These are phyloP conservation scores for Hartigia nigra DNA, from an alignment of 2,888 invertebrate species.

Conservation along the genomic window DNA sequence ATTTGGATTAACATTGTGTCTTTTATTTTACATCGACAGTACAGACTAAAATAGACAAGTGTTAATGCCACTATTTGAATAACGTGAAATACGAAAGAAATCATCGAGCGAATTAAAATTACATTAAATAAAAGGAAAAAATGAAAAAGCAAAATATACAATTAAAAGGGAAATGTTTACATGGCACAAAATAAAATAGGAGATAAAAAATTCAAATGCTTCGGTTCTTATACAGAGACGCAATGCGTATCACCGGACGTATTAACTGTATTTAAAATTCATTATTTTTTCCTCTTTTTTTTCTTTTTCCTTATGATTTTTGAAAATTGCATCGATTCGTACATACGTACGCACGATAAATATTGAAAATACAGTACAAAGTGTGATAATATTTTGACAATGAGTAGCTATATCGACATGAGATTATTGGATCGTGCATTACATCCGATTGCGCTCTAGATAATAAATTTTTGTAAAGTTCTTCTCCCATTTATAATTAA, in stretches of 20 bases:
- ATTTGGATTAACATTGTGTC: neutral
- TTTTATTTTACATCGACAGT: neutral
- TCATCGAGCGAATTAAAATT: neutral
- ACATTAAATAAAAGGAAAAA: neutral
- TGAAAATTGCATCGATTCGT: neutral
- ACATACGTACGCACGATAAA: neutral
- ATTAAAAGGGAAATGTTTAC: neutral
- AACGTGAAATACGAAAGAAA: neutral
- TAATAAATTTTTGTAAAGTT: neutral
- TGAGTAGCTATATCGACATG: neutral
- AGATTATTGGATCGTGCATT: neutral
- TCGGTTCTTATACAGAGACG: neutral
- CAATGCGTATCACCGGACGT: neutral
- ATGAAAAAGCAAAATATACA: neutral
- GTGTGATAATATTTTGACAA: neutral
- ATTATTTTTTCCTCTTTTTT: neutral
- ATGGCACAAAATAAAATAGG: neutral
- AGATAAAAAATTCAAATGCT: neutral
- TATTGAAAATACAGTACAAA: neutral
- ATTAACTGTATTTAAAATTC: neutral
- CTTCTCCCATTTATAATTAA: slow-evolving; percentile 10
- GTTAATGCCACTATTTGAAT: neutral
- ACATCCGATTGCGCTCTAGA: neutral
- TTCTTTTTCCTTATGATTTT: neutral
- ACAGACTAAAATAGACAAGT: neutral